Evolutionary conservation across 2,113 vertebrate genomes (phyloP), one percentile per base, ranked within the genome.

Genomic region (Catharus minimus): DNA sequence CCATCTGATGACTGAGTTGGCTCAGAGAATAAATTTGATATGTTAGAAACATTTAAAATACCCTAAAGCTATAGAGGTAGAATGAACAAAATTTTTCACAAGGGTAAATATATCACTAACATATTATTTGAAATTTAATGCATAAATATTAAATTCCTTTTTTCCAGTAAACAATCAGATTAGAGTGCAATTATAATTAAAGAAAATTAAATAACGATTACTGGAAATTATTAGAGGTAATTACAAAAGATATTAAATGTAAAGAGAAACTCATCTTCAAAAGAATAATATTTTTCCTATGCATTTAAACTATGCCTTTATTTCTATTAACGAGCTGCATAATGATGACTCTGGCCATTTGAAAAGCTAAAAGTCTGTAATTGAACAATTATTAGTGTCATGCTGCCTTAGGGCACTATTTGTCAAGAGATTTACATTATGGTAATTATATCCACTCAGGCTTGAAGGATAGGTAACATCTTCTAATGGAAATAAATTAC

Each of bases 391-490:
- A 98, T 97, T 97, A 96, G 90, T 96, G 95, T 94, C 95, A 97
- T 78, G 91, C 60, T 95, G 95, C 97, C 97, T 97, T 94, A 97
- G 95, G 97, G 96, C 93, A 96, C 96, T 97, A 98, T 97, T 97
- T 98, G 87, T 97, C 97, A 97, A 96, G 96, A 96, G 96, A 98
- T 96, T 98, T 98, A 98, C 97, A 96, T 96, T 95, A 97, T 95
- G 96, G 94, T 95, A 98, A 97, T 98, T 98, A 98, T 79, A 97
- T 50, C 76, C 95, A 97, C 89, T 98, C 97, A 98, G 93, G 96
- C 98, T 98, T 98, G 98, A 98, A 98, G 98, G 97, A 97, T 96
- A 97, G 97, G 97, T 97, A 97, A 96, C 97, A 97, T 96, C 96
- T 97, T 97, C 82, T 95, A 94, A 97, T 95, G 66, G 92, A 96